Evolutionary conservation across 2,888 invertebrate species (phyloP).

Genomic region (Drosophila rellima): DNA sequence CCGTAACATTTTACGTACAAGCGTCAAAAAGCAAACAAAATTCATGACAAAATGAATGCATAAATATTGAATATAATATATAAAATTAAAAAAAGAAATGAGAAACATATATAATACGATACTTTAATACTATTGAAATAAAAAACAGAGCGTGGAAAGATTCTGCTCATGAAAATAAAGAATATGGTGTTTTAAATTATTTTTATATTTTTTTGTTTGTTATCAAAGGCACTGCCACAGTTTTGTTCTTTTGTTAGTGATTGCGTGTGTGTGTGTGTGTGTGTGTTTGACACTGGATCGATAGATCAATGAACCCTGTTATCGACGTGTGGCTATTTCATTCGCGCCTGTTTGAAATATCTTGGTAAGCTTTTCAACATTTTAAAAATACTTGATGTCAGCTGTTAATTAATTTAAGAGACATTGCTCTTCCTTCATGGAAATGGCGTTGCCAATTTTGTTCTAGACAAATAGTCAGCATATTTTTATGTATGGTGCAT

Average conservation of each 20-base stretch:
- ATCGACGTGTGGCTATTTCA: slow-evolving; percentile 25
- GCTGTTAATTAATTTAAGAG: slow-evolving; percentile 29
- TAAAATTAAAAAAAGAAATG: slow-evolving; percentile 53
- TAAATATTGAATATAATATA: slow-evolving; percentile 72
- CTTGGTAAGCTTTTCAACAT: slow-evolving; percentile 1
- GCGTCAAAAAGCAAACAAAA: slow-evolving; percentile 43
- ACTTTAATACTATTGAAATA: slow-evolving; percentile 83
- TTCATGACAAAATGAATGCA: slow-evolving; percentile 58
- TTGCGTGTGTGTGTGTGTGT: slow-evolving; percentile 2
- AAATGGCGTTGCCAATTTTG: slow-evolving; percentile 28
- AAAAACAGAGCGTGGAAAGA: slow-evolving; percentile 66
- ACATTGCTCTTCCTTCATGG: slow-evolving; percentile 18
- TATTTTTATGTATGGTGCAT: slow-evolving; percentile 60
- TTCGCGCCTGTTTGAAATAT: slow-evolving; percentile 5
- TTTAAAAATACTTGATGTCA: slow-evolving; percentile 5
- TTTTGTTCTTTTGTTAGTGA: slow-evolving; percentile 1
- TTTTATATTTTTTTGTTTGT: slow-evolving; percentile 30
- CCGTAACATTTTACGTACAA: slow-evolving; percentile 34
- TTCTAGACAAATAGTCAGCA: slow-evolving; percentile 27
- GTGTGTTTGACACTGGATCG: slow-evolving; percentile 15
- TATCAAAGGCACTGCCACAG: slow-evolving; percentile 4
- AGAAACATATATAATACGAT: slow-evolving; percentile 78
- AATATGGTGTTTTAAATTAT: too few relatives aligned
- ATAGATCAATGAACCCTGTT: slow-evolving; percentile 54
- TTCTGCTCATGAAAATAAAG: slow-evolving; percentile 69